phyloP scores from a whole-genome alignment of 2,888 invertebrate species.

The Sericinus montela region DNA sequence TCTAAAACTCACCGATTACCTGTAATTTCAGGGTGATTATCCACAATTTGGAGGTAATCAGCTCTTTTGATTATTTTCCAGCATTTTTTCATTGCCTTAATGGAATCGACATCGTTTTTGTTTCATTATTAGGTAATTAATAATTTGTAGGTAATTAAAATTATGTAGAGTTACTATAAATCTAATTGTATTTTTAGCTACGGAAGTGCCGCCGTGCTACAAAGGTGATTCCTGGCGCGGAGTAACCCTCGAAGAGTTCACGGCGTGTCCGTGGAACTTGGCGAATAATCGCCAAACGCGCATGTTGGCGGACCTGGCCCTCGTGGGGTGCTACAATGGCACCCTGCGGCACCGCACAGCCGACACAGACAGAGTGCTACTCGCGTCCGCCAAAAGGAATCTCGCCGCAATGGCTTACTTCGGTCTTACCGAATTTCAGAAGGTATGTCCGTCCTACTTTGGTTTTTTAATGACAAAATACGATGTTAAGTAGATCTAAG shows the following conservation, averaged over 20 bases:
- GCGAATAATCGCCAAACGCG: conserved; percentile 98
- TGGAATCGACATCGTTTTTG: too few species aligned
- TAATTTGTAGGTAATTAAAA: too few species aligned
- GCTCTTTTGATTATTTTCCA: too few species aligned
- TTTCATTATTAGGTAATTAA: too few species aligned
- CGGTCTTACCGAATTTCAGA: conserved; percentile 97
- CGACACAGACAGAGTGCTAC: conserved; percentile 90
- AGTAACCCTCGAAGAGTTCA: conserved; percentile 94
- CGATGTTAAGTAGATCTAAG: too few species aligned
- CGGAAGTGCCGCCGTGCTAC: conserved; percentile 92
- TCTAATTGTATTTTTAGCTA: conserved; percentile 45
- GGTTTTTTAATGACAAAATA: background rate
- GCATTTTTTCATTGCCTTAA: too few species aligned
- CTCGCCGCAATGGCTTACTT: conserved; percentile 97
- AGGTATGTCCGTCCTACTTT: conserved; percentile 66
- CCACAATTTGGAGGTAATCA: too few species aligned
- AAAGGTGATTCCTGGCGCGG: conserved; percentile 91
- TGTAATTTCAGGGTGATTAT: too few species aligned
- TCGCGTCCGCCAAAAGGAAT: conserved; percentile 97
- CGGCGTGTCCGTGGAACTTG: conserved; percentile 94
- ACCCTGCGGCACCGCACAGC: conserved; percentile 83
- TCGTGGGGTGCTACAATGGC: conserved; percentile 97
- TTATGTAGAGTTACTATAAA: too few species aligned
- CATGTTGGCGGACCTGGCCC: conserved; percentile 97
- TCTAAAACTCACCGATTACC: too few species aligned